Conservation (phyloP, 2,888 invertebrate genomes). For the Andricus quercusramuli region DNA sequence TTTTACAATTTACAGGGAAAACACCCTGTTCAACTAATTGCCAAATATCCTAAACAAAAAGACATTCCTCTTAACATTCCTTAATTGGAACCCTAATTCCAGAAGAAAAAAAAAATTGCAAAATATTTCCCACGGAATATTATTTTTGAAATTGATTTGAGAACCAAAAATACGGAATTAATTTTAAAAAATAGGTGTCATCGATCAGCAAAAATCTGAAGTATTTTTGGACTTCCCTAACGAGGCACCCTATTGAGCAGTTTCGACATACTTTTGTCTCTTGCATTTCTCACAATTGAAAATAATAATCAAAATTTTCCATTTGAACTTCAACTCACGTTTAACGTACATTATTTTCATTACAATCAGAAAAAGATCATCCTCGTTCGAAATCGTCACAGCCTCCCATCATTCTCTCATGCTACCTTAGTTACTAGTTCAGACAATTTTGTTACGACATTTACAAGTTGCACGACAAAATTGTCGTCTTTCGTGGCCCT, state of each 20-base stretch:
- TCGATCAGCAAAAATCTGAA: no score
- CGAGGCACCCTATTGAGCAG: not conserved
- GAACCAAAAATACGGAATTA: no score
- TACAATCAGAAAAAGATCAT: not conserved
- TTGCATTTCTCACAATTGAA: not conserved
- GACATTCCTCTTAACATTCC: no score
- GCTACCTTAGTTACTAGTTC: constrained; percentile 29
- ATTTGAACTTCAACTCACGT: not conserved
- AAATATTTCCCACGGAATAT: no score
- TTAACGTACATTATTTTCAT: not conserved
- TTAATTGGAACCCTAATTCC: no score
- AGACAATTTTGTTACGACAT: constrained; percentile 82
- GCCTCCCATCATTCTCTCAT: not conserved
- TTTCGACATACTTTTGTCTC: not conserved
- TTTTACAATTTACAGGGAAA: no score
- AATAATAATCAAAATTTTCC: not conserved
- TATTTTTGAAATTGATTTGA: no score
- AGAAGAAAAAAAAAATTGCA: no score
- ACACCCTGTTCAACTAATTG: no score
- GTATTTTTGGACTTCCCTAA: no score
- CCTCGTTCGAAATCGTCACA: constrained; percentile 8
- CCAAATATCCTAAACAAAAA: no score
- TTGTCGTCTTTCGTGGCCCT: constrained; percentile 81
- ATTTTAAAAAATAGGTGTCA: no score
- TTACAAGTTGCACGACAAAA: constrained; percentile 88